Evolutionary conservation across 2,797 vertebrate genomes (phyloP).

Genomic region (Nothura maculosa): DNA sequence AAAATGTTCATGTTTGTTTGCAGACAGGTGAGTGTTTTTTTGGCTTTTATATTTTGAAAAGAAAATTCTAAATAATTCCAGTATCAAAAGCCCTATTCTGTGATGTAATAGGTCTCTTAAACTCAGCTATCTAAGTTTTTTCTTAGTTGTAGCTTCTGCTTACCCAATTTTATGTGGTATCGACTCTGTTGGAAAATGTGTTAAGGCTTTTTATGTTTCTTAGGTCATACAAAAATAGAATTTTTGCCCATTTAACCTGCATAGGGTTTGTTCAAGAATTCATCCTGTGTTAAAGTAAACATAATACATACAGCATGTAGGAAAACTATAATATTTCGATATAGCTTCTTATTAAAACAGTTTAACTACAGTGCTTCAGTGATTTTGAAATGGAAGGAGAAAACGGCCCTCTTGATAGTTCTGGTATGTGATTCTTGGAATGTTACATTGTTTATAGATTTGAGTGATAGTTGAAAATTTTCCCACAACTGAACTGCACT

Average conservation of each 20-base stretch:
- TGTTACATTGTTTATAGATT: slow-evolving; percentile 63
- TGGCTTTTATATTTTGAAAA: neutral
- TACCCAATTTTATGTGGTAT: neutral
- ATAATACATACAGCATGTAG: neutral
- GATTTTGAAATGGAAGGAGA: slow-evolving; percentile 51
- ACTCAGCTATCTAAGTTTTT: neutral
- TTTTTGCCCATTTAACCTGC: neutral
- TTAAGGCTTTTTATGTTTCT: slow-evolving; percentile 52
- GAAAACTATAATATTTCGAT: neutral
- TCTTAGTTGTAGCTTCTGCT: neutral
- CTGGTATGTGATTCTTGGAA: slow-evolving; percentile 46
- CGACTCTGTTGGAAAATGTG: neutral
- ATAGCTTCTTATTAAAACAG: slow-evolving; percentile 44
- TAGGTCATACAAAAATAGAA: neutral
- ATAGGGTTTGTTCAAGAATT: neutral
- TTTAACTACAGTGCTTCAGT: slow-evolving; percentile 15
- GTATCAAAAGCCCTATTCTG: neutral
- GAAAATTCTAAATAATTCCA: neutral
- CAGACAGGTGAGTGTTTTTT: neutral
- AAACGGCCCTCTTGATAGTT: slow-evolving; percentile 28
- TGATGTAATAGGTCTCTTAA: neutral
- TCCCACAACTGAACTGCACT: slow-evolving; percentile 79
- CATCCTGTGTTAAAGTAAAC: slow-evolving; percentile 41
- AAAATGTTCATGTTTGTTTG: neutral
- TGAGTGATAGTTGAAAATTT: slow-evolving; percentile 60